phyloP scores from a whole-genome alignment of 2,888 invertebrate species.

The Ophioninae sp. region DNA sequence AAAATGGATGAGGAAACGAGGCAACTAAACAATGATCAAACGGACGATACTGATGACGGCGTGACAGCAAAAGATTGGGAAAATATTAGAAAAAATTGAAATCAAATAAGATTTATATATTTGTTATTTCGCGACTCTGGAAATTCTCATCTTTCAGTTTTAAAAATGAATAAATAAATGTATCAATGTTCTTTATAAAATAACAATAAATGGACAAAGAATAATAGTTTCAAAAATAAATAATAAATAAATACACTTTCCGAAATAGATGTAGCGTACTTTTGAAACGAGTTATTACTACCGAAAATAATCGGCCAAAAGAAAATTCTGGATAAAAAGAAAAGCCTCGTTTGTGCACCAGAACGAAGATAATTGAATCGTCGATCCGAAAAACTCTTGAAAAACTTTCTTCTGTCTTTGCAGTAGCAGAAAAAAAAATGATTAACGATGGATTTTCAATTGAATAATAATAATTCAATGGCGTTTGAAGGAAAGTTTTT shows the following conservation, averaged over 20 bases:
- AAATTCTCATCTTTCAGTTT: too few relatives aligned
- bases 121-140: too few relatives aligned
- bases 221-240: too few relatives aligned
- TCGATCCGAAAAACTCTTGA: not conserved
- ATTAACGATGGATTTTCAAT: not conserved
- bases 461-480: not conserved
- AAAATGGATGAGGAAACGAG: not conserved
- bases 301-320: not conserved
- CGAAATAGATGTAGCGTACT: not conserved
- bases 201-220: too few relatives aligned
- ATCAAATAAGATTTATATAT: too few relatives aligned
- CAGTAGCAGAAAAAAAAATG: not conserved
- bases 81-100: too few relatives aligned
- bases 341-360: not conserved
- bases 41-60: not conserved
- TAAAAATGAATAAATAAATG: too few relatives aligned
- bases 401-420: not conserved
- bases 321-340: not conserved
- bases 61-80: not conserved
- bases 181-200: too few relatives aligned
- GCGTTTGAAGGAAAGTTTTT: not conserved
- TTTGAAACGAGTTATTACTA: not conserved
- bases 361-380: not conserved
- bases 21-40: too few relatives aligned
- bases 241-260: not conserved